Evolutionary conservation across 2,797 vertebrate genomes (phyloP), one percentile per base, ranked within the genome.

Genomic region (Rallus crepitans): DNA sequence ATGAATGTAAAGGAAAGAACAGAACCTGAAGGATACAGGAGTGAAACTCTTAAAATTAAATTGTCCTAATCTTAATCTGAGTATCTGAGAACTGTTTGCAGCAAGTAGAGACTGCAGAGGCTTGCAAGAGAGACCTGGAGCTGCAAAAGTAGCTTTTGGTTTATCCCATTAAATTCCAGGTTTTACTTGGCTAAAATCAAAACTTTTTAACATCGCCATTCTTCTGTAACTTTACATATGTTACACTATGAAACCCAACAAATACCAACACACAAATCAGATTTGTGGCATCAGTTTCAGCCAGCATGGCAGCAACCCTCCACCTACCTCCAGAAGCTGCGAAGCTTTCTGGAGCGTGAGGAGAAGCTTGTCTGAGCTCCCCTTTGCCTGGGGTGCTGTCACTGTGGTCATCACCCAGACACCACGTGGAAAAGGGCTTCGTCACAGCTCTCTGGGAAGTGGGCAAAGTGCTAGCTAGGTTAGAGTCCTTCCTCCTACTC

Each of bases 211-310:
- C 76, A 28, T 56, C 39, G 6, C 33, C 8, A 0, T 69, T 81
- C 27, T 77, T 80, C 65, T 81, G 5, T 81, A 88, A 16, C 17
- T 86, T 81, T 48, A 21, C 55, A 11, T 53, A 40, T n/a, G 25
- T 86, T 71, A 9, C 27, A 15, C 79, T 70, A 9, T 42, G 92
- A 61, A 64, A 30, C 18, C 23, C 16, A 71, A 14, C 16, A 31
- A 90, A 53, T 25, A 18, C 10, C 2, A 0, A 24, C 31, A n/a
- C 0, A 0, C 35, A 33, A 4, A 40, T 28, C 0, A 0, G 60
- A 39, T 66, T 25, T 37, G 35, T 42, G 60, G 35, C 5, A 3
- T 59, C 42, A 66, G 60, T 53, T 48, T 30, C 53, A 35, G 55
- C 47, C 68, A 21, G 64, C 6, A 2, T 0, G 0, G 40, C 35